Conservation (phyloP, 1,140 invertebrate species). For the Aphis craccivora region DNA sequence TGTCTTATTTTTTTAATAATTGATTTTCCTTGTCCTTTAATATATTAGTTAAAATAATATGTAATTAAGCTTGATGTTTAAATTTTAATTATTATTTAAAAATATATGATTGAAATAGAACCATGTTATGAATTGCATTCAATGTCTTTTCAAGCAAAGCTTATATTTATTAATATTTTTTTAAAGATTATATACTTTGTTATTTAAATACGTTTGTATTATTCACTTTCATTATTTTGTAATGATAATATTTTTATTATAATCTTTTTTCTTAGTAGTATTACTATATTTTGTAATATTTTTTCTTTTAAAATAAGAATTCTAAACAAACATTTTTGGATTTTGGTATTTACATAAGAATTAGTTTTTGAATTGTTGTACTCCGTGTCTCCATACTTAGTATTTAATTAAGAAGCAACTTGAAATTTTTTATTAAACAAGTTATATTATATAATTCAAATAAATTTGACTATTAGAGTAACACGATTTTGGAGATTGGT, state of each 20-base stretch:
- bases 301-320: neutral
- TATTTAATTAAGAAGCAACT: too few relatives aligned
- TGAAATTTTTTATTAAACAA: too few relatives aligned
- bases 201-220: conserved; percentile 8
- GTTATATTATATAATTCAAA: too few relatives aligned
- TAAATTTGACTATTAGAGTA: too few relatives aligned
- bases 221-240: neutral
- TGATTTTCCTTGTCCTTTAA: neutral
- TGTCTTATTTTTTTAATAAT: neutral
- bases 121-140: neutral
- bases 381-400: too few relatives aligned
- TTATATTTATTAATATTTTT: neutral
- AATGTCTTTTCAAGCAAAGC: neutral
- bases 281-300: neutral
- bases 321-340: neutral
- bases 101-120: too few relatives aligned
- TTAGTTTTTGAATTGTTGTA: neutral
- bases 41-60: too few relatives aligned
- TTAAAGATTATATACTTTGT: neutral
- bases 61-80: too few relatives aligned
- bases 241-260: neutral
- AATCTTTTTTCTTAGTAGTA: neutral
- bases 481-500: too few relatives aligned
- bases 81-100: too few relatives aligned
- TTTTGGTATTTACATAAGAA: neutral